Base-by-base conservation (phyloP, 2,888 invertebrate genomes). In the Eupithecia insigniata region DNA sequence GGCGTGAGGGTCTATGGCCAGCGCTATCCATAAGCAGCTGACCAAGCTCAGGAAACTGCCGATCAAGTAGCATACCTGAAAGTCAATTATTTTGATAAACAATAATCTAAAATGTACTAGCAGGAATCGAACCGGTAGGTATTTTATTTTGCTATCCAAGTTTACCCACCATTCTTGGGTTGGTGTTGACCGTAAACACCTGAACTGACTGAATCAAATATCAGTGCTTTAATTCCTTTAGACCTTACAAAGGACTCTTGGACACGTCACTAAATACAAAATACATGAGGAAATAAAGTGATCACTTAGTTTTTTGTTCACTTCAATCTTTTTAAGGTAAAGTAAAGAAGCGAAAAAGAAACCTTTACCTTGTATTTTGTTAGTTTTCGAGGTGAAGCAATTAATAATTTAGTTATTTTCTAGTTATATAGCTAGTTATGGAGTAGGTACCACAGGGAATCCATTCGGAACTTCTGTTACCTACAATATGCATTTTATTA, bases 1-100 rank as follows among this genome's bases (percentile, higher is more conserved):
- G 90, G 85, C 92, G 66, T 90, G 87, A n/a, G 92, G 92, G 74
- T 90, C 86, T 70, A 94, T 90, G 12, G 90, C 89, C 66, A 94
- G 70, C 28, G 94, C 96, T 82, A 97, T 95, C 95, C 96, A 96
- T 64, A 95, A 73, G 85, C 96, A 96, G 67, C 96, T 96, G 68
- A 92, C 89, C 14, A 96, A 81, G 64, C 96, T 96, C 32, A 96
- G 82, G 7, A 95, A 76, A 72, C 95, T 95, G 36, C 97, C 97
- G 65, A 96, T 82, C 39, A 96, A 83, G 88, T 96, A 97, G 22
- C 96, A 95, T 36, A 95, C 82, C 95, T 96, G 87, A 77, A 70
- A 60, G 51, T n/a, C 4, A 4, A 22, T n/a, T 30, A 34, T n/a
- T 32, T 61, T 32, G 28, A 51, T 51, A 22, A 10, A 22, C 36